These are phyloP conservation scores for Myotis yumanensis DNA, from an alignment of 2,113 vertebrate genomes.

Conservation along the genomic window DNA sequence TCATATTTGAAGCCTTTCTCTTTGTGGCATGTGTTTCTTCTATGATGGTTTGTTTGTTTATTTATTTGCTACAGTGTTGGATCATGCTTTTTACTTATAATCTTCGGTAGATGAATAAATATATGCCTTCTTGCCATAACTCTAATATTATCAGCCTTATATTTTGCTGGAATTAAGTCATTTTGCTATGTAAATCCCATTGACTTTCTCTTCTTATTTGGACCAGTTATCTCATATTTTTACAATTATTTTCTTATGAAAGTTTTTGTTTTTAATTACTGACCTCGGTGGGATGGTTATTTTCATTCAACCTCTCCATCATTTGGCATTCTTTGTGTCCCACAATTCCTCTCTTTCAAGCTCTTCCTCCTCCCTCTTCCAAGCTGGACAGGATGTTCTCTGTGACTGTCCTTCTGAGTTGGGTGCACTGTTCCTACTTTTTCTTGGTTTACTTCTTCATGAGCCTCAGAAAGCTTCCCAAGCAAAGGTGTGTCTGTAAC, in stretches of 20 bases:
- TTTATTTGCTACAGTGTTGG: neutral
- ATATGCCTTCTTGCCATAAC: neutral
- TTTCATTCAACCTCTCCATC: neutral
- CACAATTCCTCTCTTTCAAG: neutral
- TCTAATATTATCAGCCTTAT: neutral
- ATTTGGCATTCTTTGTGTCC: neutral
- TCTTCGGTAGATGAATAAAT: neutral
- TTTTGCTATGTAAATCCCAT: neutral
- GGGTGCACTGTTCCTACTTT: neutral
- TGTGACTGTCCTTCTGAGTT: neutral
- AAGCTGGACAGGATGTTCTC: neutral
- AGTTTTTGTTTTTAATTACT: neutral
- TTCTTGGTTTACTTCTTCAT: neutral
- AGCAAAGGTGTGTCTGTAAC: neutral
- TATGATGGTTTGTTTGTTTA: neutral
- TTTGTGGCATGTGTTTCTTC: neutral
- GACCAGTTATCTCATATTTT: neutral
- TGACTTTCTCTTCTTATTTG: neutral
- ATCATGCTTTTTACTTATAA: neutral
- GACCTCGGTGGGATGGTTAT: neutral
- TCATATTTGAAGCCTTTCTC: neutral
- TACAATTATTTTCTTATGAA: neutral
- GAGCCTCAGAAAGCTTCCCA: neutral
- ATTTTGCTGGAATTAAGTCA: neutral
- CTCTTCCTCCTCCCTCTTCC: neutral